Percentiles rank a stretch among this genome's conserved stretches.
These are phyloP conservation scores for Helicolenus hilgendorfi DNA, from an alignment of 2,797 vertebrate genomes.

Conservation along the genomic window DNA sequence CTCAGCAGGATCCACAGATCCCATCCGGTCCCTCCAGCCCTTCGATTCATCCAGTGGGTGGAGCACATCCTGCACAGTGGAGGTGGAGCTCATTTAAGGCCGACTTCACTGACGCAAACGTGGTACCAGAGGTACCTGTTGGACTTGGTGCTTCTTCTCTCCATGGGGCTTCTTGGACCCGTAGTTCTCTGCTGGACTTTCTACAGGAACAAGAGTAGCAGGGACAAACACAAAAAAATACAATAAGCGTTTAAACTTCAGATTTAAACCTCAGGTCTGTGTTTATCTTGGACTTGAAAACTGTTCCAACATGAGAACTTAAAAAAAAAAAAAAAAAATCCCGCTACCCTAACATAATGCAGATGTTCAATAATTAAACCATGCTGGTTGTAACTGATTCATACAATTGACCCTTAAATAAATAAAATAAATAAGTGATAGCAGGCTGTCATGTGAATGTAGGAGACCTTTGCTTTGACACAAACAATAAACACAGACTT, in stretches of 20 bases:
- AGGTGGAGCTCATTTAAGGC: slow-evolving; percentile 81
- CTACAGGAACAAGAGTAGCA: slow-evolving; percentile 25
- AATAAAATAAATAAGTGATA: not conserved
- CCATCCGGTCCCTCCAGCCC: slow-evolving; percentile 80
- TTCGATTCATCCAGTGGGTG: slow-evolving; percentile 84
- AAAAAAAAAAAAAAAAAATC: not conserved
- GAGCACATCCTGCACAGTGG: slow-evolving; percentile 83
- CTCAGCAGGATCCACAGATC: slow-evolving; percentile 82
- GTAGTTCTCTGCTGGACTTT: slow-evolving; percentile 57
- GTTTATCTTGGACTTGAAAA: not conserved
- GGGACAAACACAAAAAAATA: slow-evolving; percentile 54
- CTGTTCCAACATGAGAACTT: not conserved
- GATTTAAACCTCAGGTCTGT: not conserved
- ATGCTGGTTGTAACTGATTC: not conserved
- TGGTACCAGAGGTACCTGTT: slow-evolving; percentile 87
- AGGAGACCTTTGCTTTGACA: not conserved
- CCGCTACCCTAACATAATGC: not conserved
- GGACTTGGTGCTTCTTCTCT: slow-evolving; percentile 79
- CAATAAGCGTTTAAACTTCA: slow-evolving; percentile 26
- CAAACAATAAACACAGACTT: not conserved
- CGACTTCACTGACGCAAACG: slow-evolving; percentile 71
- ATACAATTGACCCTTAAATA: not conserved
- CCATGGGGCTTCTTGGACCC: slow-evolving; percentile 42
- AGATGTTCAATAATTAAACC: slow-evolving; percentile 20
- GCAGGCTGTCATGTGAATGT: not conserved